phyloP scores from a whole-genome alignment of 1,140 invertebrate species.

The Dendroctonus valens region DNA sequence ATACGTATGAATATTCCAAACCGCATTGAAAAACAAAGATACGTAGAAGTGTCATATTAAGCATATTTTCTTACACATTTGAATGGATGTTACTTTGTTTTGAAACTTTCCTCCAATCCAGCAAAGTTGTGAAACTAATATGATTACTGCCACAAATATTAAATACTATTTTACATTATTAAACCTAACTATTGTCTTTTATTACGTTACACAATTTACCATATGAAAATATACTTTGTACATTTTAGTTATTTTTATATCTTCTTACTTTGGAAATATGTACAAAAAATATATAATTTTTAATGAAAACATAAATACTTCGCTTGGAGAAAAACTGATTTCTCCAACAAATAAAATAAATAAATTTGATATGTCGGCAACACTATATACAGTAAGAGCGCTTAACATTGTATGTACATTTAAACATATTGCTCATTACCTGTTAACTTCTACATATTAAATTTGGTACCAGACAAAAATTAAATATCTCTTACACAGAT shows the following conservation, averaged over 20 bases:
- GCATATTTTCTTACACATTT: too few relatives aligned
- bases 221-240: constrained; percentile 43
- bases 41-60: neutral
- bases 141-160: neutral
- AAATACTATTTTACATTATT: constrained; percentile 34
- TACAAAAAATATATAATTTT: constrained; percentile 24
- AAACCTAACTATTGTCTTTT: constrained; percentile 44
- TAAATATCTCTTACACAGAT: neutral
- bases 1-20: too few relatives aligned
- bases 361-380: constrained; percentile 37
- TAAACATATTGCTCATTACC: constrained; percentile 6
- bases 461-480: constrained; percentile 5
- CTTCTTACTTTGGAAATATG: constrained; percentile 21
- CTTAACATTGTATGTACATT: constrained; percentile 30
- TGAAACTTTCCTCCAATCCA: too few relatives aligned
- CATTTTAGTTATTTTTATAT: constrained; percentile 30
- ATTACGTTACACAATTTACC: constrained; percentile 34
- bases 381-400: constrained; percentile 31
- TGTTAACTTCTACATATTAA: neutral
- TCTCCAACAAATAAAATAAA: constrained; percentile 32
- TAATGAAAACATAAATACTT: constrained; percentile 21
- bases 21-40: neutral
- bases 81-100: too few relatives aligned
- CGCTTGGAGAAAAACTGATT: constrained; percentile 26
- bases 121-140: too few relatives aligned